These are phyloP conservation scores for Lumbricus terrestris DNA, from an alignment of 2,888 invertebrate genomes.

Conservation along the genomic window DNA sequence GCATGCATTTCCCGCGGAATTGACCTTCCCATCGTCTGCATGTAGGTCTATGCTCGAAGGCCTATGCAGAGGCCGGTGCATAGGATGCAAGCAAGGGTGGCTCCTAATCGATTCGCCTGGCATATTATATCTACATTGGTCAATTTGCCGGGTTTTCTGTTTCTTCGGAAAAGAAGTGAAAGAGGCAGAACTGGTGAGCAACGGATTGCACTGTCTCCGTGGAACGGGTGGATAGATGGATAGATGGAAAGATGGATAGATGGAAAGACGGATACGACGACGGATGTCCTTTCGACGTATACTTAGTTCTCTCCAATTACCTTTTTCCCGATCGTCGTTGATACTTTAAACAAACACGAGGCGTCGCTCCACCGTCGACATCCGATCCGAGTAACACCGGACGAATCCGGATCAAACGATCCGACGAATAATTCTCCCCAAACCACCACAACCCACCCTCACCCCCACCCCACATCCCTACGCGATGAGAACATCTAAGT, in stretches of 20 bases:
- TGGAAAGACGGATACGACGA: background rate
- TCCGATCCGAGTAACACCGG: background rate
- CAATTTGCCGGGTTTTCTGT: background rate
- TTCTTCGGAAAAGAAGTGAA: background rate
- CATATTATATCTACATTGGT: background rate
- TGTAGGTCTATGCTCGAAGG: too few relatives aligned
- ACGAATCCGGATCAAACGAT: slow-evolving; percentile 12
- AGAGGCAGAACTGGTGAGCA: background rate
- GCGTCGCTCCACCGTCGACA: background rate
- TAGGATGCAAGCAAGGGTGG: too few relatives aligned
- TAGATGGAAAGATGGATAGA: too few relatives aligned
- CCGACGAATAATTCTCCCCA: background rate
- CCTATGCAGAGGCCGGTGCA: too few relatives aligned
- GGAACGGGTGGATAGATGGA: too few relatives aligned
- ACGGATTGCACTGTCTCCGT: background rate
- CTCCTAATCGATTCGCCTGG: too few relatives aligned
- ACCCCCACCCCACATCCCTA: background rate
- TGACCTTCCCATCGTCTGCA: too few relatives aligned
- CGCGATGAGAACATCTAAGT: background rate
- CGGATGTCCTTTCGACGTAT: slow-evolving; percentile 47
- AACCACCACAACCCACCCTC: background rate
- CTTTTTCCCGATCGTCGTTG: background rate
- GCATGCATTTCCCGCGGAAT: too few relatives aligned
- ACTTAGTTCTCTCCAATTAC: background rate
- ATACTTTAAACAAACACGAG: slow-evolving; percentile 12